Conservation (phyloP, 37 sponge, comb jelly and placozoan genomes). For the Dysidea cf. avara region DNA sequence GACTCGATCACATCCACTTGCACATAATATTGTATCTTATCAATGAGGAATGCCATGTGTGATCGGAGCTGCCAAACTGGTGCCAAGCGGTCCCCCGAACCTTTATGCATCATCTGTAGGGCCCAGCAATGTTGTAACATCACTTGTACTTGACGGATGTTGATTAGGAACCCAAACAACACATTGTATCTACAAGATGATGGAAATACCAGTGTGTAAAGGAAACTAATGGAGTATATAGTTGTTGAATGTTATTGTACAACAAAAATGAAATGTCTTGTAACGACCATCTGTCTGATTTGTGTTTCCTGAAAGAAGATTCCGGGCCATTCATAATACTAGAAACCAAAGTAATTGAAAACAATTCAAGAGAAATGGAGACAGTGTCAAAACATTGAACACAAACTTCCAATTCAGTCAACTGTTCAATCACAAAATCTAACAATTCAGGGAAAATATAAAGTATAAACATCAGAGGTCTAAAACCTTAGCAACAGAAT, state of each 20-base stretch:
- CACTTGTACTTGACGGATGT: conserved; percentile 65
- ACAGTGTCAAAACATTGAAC: too few species aligned
- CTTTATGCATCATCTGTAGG: conserved; percentile 54
- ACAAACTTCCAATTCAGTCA: too few species aligned
- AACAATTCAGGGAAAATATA: too few species aligned
- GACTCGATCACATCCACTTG: conserved; percentile 95
- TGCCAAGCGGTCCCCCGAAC: conserved; percentile 10
- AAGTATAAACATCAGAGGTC: too few species aligned
- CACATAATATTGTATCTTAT: conserved; percentile 96
- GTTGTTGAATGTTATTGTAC: background rate
- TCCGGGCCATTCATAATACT: too few species aligned
- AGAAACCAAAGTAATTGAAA: too few species aligned
- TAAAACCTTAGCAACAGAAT: too few species aligned
- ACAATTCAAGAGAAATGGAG: too few species aligned
- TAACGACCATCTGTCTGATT: background rate
- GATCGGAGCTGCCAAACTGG: conserved; percentile 76
- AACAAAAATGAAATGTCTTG: background rate
- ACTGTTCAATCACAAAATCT: too few species aligned
- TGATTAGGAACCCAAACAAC: conserved; percentile 81
- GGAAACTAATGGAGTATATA: background rate
- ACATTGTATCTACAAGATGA: conserved; percentile 65
- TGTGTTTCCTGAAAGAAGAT: background rate
- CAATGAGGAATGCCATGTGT: conserved; percentile 91
- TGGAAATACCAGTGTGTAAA: background rate
- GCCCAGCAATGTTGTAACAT: conserved; percentile 84